These are phyloP conservation scores for Drosophila obscura DNA, from an alignment of 1,140 invertebrate species.

Conservation along the genomic window DNA sequence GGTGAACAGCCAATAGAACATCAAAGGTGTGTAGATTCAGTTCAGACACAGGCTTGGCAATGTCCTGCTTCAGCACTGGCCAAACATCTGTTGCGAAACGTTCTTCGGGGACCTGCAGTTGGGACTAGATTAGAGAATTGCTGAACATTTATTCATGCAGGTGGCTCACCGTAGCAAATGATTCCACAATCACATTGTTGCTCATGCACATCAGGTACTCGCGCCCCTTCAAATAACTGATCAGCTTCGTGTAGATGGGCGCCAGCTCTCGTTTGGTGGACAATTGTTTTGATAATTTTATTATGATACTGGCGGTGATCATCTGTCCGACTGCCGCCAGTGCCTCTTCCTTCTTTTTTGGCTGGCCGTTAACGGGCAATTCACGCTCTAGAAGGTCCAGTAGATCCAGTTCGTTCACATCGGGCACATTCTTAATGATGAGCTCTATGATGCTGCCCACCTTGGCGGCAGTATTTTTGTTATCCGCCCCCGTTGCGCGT, in stretches of 20 bases:
- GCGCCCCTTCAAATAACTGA: conserved; percentile 44
- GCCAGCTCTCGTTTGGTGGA: conserved; percentile 3
- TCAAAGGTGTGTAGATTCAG: conserved; percentile 42
- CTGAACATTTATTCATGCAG: not conserved
- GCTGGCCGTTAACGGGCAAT: conserved; percentile 36
- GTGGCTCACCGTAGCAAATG: conserved; percentile 35
- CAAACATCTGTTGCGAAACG: conserved; percentile 41
- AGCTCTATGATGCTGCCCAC: conserved; percentile 34
- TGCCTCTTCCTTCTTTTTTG: conserved; percentile 52
- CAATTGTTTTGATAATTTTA: conserved; percentile 34
- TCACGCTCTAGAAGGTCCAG: conserved; percentile 40
- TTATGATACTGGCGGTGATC: conserved; percentile 27
- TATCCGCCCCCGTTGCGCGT: conserved; percentile 62
- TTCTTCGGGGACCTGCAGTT: conserved; percentile 13
- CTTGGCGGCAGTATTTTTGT: conserved; percentile 26
- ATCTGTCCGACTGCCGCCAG: conserved; percentile 63
- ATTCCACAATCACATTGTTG: conserved; percentile 25
- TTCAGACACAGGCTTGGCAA: conserved; percentile 28
- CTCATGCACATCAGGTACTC: conserved; percentile 55
- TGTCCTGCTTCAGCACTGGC: conserved; percentile 28
- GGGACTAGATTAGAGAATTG: not conserved
- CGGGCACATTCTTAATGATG: conserved; percentile 37
- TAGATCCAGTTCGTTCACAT: conserved; percentile 38
- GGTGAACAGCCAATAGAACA: conserved; percentile 44
- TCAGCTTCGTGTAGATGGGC: conserved; percentile 32